Base-by-base conservation (phyloP, 1,140 invertebrate species). In the Oryctes rhinoceros region DNA sequence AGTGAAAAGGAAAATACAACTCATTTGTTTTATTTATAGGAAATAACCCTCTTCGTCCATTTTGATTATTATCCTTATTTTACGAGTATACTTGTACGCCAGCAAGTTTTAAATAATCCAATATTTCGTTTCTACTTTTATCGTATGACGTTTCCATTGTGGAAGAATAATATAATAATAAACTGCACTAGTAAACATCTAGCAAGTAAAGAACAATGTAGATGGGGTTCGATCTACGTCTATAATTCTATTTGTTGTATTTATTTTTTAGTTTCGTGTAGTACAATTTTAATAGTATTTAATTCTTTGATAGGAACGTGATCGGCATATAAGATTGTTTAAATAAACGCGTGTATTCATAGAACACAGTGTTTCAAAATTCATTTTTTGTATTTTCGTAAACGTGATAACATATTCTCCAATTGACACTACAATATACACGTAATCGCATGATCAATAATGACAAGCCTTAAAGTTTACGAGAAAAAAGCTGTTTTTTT, bases 231-330 rank as follows among this genome's bases (percentile, higher is more conserved):
- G 13, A 71, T 71, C 35, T 71, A 59, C 53, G 53, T 59, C 10
- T 71, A 71, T 71, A 24, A 37, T 37, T 20, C 18, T 71, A 71
- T 71, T 71, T 30, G 20, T 71, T 71, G 18, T 71, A 71, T 71
- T 71, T 71, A 71, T 71, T 71, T 30, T 59, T 71, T 37, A 71
- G 65, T 71, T 71, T 71, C 35, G 65, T 35, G 65, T 71, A 71
- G 65, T 71, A 71, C 65, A 71, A 71, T 71, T 71, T 71, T 71
- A 71, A 35, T 71, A 71, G 65, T 71, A 71, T 71, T 71, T 71
- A 71, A 71, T 30, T 71, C 65, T 71, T 71, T 71, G 5, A 71
- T 71, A 35, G 35, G 65, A 71, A 15, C 65, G 18, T 71, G 65
- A 71, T 30, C 13, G 65, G 24, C 39, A 44, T 13, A 71, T 71